phyloP scores from a whole-genome alignment of 1,140 invertebrate genomes.

The Zophobas atratus region DNA sequence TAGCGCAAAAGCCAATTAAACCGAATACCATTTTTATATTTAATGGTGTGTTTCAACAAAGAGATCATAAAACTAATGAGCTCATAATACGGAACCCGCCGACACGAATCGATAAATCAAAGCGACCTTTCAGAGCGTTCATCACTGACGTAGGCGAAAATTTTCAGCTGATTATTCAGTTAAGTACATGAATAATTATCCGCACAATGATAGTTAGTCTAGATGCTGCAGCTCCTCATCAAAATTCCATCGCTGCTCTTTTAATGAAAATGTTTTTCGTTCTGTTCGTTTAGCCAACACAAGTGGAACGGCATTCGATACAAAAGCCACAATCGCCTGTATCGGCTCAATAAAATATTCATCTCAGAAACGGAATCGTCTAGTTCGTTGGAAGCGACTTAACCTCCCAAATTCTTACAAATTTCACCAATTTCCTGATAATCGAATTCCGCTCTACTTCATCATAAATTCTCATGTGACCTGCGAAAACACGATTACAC shows the following conservation, averaged over 20 bases:
- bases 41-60: neutral
- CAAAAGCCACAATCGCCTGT: constrained; percentile 12
- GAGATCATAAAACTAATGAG: constrained; percentile 15
- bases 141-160: constrained; percentile 1
- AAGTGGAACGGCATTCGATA: neutral
- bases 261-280: neutral
- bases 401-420: constrained; percentile 2
- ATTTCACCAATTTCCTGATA: constrained; percentile 5
- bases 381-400: constrained; percentile 22
- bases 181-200: neutral
- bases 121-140: neutral
- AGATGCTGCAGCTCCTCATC: neutral
- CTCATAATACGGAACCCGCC: constrained; percentile 1
- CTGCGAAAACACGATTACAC: constrained; percentile 21
- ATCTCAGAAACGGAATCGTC: constrained; percentile 30
- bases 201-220: neutral
- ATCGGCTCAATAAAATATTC: constrained; percentile 13
- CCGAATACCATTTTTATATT: constrained; percentile 1
- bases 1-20: constrained; percentile 15
- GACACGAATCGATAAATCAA: constrained; percentile 10
- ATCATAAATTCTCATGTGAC: constrained; percentile 4
- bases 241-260: neutral
- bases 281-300: too few species aligned
- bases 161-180: neutral
- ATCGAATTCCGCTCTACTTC: neutral